Evolutionary conservation across 2,888 invertebrate genomes (phyloP).

Genomic region (Malthinus flaveolus): DNA sequence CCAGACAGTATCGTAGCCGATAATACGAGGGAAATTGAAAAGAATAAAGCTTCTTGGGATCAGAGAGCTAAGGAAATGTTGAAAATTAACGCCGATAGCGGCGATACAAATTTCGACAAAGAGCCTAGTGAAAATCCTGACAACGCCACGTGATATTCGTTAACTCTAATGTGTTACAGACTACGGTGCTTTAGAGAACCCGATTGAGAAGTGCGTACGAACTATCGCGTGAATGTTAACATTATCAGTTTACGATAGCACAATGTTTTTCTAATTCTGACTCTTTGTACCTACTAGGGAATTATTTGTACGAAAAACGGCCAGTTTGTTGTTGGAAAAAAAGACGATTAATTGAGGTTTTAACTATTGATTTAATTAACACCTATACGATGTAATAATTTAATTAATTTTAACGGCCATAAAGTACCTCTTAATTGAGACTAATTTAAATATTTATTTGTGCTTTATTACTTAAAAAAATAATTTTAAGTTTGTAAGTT

Average conservation of each 20-base stretch:
- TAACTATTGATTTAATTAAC: conserved; percentile 2
- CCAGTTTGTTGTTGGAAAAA: neutral
- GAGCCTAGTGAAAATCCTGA: conserved; percentile 50
- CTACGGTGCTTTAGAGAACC: conserved; percentile 39
- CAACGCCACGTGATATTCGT: conserved; percentile 47
- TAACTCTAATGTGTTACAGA: conserved; percentile 37
- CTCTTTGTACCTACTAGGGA: neutral
- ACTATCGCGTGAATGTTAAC: neutral
- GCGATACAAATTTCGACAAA: conserved; percentile 46
- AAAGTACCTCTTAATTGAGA: no score
- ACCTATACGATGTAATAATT: neutral
- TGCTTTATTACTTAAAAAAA: neutral
- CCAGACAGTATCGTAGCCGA: conserved; percentile 76
- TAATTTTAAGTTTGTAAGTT: no score
- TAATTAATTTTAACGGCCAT: conserved; percentile 1
- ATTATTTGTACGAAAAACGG: neutral
- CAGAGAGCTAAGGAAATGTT: conserved; percentile 54
- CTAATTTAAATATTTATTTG: neutral
- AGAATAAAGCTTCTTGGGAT: conserved; percentile 50
- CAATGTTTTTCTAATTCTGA: neutral
- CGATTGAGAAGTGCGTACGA: conserved; percentile 16
- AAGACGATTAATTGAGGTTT: neutral
- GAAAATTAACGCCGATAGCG: conserved; percentile 33
- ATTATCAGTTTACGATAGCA: neutral
- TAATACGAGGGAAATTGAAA: conserved; percentile 57